Evolutionary conservation across 2,888 invertebrate genomes (phyloP).

Genomic region (Troilus luridus): DNA sequence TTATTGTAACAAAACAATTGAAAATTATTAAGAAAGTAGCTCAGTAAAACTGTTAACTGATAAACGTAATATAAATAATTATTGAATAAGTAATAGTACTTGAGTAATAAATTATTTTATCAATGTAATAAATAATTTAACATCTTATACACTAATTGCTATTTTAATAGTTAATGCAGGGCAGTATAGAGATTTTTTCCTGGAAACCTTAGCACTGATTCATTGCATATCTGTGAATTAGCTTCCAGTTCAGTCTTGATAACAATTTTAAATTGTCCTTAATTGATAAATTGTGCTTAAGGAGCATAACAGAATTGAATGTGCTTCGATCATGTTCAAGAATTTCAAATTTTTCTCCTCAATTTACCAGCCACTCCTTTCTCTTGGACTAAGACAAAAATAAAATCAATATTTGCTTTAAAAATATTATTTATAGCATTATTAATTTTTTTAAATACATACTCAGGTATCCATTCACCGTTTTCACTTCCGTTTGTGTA

Average conservation of each 20-base stretch:
- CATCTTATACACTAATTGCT: neutral
- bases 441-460: neutral
- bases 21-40: neutral
- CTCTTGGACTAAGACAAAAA: slow-evolving; percentile 1
- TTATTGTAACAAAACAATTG: neutral
- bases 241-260: slow-evolving; percentile 8
- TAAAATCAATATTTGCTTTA: neutral
- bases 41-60: neutral
- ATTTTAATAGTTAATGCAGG: neutral
- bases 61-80: neutral
- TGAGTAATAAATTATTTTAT: neutral
- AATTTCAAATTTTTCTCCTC: neutral
- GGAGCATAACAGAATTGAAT: slow-evolving; percentile 29
- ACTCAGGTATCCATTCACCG: slow-evolving; percentile 51
- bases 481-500: slow-evolving; percentile 50
- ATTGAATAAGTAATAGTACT: too few species aligned
- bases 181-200: neutral
- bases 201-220: neutral
- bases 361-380: slow-evolving; percentile 35
- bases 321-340: neutral
- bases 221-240: neutral
- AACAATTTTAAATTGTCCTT: slow-evolving; percentile 1
- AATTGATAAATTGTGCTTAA: slow-evolving; percentile 33
- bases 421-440: neutral
- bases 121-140: neutral